Base-by-base conservation (phyloP, 2,113 vertebrate genomes). In the Morone chrysops region DNA sequence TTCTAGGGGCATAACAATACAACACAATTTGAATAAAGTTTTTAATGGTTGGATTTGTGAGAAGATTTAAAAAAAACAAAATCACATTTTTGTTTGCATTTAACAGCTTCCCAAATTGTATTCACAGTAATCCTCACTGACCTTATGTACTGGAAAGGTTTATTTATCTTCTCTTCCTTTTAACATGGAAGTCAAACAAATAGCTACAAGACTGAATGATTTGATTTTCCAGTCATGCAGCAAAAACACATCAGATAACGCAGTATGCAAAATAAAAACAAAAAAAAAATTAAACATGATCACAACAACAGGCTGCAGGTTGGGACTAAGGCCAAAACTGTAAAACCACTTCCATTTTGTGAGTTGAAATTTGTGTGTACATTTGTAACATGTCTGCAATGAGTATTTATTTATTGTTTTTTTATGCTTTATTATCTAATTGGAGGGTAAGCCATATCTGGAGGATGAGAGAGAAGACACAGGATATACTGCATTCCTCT, bases 401-500 rank as follows among this genome's bases (percentile, higher is more conserved):
- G 12, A 11, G 13, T n/a, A 31, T 53, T 31, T 38, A 9, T 17
- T n/a, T n/a, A n/a, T 31, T 59, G 22, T 65, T 53, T 20, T 14
- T 56, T 70, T 10, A 60, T 0, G 0, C 5, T 54, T 67, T n/a
- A 78, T 70, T 1, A 0, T 16, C 9, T 2, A 4, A 75, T 60
- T 13, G 36, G 6, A 16, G 6, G 8, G 2, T 25, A 70, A 75
- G 16, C 47, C 43, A n/a, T 56, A 40, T 20, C 6, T 41, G 51
- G 51, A 48, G 14, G 56, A 62, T 36, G 53, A 73, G 25, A 65
- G 18, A 25, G 22, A 45, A 22, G 69, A 75, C 82, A 80, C 45
- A 41, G 57, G 87, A 77, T 36, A 10, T 45, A 0, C 69, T 2
- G 11, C 86, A 88, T 90, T 86, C 73, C 76, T 65, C 61, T 51